Evolutionary conservation across 2,888 invertebrate species (phyloP).

Genomic region (Chymomyza procnemis): DNA sequence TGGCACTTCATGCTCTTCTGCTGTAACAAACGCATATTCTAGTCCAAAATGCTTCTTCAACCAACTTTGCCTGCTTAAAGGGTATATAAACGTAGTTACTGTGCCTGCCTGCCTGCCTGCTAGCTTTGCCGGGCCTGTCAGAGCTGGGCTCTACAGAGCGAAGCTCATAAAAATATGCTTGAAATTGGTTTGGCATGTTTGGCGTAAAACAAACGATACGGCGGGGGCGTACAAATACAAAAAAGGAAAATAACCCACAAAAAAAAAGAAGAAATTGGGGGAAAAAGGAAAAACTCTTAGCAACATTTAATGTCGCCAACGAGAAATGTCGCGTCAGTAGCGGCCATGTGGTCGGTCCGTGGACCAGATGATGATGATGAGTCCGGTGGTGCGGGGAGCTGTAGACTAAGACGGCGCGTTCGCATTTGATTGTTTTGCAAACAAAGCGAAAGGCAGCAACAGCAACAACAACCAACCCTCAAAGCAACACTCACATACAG

Average conservation of each 20-base stretch:
- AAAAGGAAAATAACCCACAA: background rate
- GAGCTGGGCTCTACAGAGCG: slow-evolving; percentile 43
- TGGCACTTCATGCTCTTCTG: no score
- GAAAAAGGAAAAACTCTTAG: slow-evolving; percentile 37
- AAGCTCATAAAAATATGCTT: slow-evolving; percentile 70
- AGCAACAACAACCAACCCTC: slow-evolving; percentile 20
- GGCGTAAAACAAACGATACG: slow-evolving; percentile 24
- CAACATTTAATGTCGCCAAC: slow-evolving; percentile 65
- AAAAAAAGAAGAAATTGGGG: background rate
- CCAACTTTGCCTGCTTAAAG: background rate
- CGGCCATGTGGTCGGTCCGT: slow-evolving; percentile 48
- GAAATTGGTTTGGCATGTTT: slow-evolving; percentile 60
- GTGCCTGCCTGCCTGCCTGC: slow-evolving; percentile 42
- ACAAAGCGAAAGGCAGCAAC: slow-evolving; percentile 60
- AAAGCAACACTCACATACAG: slow-evolving; percentile 15
- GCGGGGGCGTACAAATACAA: background rate
- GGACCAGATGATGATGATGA: slow-evolving; percentile 28
- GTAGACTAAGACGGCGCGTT: slow-evolving; percentile 40
- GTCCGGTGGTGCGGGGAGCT: no score
- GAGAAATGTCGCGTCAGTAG: slow-evolving; percentile 44
- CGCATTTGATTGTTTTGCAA: slow-evolving; percentile 69
- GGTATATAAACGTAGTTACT: slow-evolving; percentile 43
- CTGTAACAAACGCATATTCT: background rate
- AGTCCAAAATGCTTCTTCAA: background rate
- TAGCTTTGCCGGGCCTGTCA: background rate